Conservation (phyloP, 2,113 vertebrate genomes). For the Thymallus thymallus region DNA sequence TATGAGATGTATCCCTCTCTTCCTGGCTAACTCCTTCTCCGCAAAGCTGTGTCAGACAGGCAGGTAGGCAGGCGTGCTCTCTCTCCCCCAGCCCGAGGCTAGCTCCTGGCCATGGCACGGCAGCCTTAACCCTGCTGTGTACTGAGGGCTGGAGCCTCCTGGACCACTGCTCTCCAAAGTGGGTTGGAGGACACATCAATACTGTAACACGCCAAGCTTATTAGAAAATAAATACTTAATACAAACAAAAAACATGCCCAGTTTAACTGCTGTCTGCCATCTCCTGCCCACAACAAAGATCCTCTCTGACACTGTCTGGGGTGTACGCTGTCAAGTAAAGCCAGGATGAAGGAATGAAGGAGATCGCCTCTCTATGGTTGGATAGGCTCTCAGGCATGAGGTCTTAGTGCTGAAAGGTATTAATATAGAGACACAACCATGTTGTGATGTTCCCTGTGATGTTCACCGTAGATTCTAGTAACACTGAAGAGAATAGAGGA, state of each 20-base stretch:
- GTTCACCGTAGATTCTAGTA: no score
- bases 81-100: slow-evolving; percentile 40
- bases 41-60: slow-evolving; percentile 27
- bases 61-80: slow-evolving; percentile 32
- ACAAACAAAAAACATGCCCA: slow-evolving; percentile 23
- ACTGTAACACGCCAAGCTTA: slow-evolving; percentile 48
- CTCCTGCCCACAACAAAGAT: no score
- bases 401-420: no score
- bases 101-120: slow-evolving; percentile 49
- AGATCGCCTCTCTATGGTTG: no score
- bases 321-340: slow-evolving; percentile 18
- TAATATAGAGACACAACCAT: no score
- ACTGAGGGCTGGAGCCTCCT: slow-evolving; percentile 30
- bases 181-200: slow-evolving; percentile 58
- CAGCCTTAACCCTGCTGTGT: slow-evolving; percentile 51
- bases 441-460: no score
- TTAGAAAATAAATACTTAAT: slow-evolving; percentile 53
- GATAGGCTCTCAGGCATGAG: no score
- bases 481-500: not conserved
- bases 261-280: slow-evolving; percentile 18
- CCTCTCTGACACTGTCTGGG: not conserved
- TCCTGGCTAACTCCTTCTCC: not conserved
- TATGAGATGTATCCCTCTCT: slow-evolving; percentile 7
- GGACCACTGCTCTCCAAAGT: slow-evolving; percentile 42
- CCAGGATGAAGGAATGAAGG: no score